Conservation (phyloP, 2,113 vertebrate genomes). For the Phalacrocorax aristotelis region DNA sequence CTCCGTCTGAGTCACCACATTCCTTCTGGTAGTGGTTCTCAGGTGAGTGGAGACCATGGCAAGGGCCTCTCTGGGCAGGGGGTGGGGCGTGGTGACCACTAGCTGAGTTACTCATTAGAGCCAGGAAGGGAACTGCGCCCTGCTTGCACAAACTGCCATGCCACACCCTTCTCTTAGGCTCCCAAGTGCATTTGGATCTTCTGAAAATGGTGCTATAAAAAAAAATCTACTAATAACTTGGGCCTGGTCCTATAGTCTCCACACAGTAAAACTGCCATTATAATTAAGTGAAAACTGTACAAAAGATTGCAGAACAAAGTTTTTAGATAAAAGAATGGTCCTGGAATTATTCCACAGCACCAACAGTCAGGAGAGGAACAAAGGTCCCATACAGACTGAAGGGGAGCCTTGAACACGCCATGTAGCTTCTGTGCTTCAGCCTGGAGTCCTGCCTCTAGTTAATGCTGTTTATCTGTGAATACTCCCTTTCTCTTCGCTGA, state of each 20-base stretch:
- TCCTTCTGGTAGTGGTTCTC: too few relatives aligned
- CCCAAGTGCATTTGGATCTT: not conserved
- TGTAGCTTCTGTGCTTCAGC: not conserved
- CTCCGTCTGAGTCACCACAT: too few relatives aligned
- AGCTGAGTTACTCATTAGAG: too few relatives aligned
- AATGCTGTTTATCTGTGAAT: not conserved
- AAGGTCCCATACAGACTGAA: fast-evolving
- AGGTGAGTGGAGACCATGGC: too few relatives aligned
- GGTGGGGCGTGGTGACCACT: too few relatives aligned
- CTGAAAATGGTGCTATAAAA: not conserved
- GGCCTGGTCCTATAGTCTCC: not conserved
- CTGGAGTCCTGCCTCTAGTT: not conserved
- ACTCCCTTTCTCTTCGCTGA: too few relatives aligned
- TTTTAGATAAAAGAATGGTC: not conserved
- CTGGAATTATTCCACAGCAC: not conserved
- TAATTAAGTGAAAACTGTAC: not conserved
- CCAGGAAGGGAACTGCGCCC: too few relatives aligned
- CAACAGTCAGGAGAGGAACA: not conserved
- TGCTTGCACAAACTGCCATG: too few relatives aligned
- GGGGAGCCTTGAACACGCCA: not conserved
- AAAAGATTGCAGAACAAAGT: not conserved
- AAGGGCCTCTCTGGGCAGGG: too few relatives aligned
- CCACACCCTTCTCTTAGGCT: not conserved
- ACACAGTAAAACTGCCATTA: not conserved
- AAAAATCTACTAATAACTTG: not conserved